Percentiles rank a stretch among this genome's conserved stretches.
These are phyloP conservation scores for Mythimna albipuncta DNA, from an alignment of 2,888 invertebrate species.

Conservation along the genomic window DNA sequence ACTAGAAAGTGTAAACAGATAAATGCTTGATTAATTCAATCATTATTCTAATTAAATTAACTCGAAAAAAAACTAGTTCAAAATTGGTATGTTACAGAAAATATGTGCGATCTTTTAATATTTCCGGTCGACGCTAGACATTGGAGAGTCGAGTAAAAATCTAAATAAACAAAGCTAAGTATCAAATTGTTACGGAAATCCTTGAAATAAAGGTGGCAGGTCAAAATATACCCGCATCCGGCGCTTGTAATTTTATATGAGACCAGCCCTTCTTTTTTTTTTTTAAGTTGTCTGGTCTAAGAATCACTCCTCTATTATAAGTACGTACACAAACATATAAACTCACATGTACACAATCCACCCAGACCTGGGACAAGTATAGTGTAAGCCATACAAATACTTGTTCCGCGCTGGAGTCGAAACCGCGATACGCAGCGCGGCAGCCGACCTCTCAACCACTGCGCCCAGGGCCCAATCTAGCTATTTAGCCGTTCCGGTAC, in stretches of 20 bases:
- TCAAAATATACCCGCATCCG: slow-evolving; percentile 5
- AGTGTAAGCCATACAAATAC: no score
- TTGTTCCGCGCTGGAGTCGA: no score
- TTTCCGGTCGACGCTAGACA: slow-evolving; percentile 26
- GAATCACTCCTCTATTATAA: no score
- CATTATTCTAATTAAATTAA: slow-evolving; percentile 48
- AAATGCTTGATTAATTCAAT: slow-evolving; percentile 63
- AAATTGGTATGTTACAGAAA: slow-evolving; percentile 38
- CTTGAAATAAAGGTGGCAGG: slow-evolving; percentile 1
- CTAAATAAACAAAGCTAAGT: slow-evolving; percentile 21
- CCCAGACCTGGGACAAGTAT: no score
- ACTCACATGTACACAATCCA: no score
- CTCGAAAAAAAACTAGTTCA: slow-evolving; percentile 38
- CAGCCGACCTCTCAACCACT: no score
- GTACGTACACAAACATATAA: neutral
- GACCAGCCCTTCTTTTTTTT: no score
- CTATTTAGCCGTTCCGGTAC: no score
- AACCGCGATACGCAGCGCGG: no score
- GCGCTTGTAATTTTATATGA: neutral
- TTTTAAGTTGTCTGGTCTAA: no score
- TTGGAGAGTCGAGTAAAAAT: slow-evolving; percentile 41
- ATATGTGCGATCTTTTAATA: slow-evolving; percentile 1
- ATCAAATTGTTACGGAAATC: slow-evolving; percentile 33
- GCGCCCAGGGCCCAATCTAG: no score
- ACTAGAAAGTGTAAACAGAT: slow-evolving; percentile 60